These are phyloP conservation scores for Silurus aristotelis DNA, from an alignment of 2,797 vertebrate genomes.

Conservation along the genomic window DNA sequence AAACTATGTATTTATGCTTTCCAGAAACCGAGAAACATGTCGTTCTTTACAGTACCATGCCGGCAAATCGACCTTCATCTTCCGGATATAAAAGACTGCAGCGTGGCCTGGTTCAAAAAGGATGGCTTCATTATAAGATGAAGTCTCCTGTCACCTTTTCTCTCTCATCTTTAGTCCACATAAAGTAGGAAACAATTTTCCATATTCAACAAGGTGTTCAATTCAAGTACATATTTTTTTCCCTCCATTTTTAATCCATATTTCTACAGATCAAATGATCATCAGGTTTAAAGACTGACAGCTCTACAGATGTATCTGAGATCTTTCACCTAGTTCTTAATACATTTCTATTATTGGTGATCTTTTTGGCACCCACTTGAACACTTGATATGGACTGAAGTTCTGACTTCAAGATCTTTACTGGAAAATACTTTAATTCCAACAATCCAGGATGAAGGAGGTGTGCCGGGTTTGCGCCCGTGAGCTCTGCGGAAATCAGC, in stretches of 20 bases:
- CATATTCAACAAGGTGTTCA: not conserved
- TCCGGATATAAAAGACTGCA: not conserved
- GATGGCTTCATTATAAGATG: slow-evolving; percentile 5
- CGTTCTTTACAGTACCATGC: not conserved
- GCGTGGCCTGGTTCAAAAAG: slow-evolving; percentile 10
- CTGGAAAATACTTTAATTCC: slow-evolving; percentile 48
- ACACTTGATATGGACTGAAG: not conserved
- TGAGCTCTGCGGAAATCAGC: slow-evolving; percentile 92
- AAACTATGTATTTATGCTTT: not conserved
- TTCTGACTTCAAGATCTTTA: slow-evolving; percentile 71
- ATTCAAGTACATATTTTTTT: not conserved
- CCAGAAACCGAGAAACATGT: not conserved
- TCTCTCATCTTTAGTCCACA: not conserved
- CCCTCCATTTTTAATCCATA: not conserved
- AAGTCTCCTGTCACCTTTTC: not conserved
- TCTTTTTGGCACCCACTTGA: not conserved
- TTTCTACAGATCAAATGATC: not conserved
- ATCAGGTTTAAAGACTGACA: not conserved
- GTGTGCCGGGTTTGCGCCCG: slow-evolving; percentile 89
- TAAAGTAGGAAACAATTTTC: too few species aligned
- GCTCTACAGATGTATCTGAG: not conserved
- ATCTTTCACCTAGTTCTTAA: not conserved
- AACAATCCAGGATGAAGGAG: slow-evolving; percentile 82
- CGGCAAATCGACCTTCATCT: slow-evolving; percentile 6
- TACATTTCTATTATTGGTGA: not conserved